Evolutionary conservation across 2,888 invertebrate genomes (phyloP).

Genomic region (Rapana venosa): DNA sequence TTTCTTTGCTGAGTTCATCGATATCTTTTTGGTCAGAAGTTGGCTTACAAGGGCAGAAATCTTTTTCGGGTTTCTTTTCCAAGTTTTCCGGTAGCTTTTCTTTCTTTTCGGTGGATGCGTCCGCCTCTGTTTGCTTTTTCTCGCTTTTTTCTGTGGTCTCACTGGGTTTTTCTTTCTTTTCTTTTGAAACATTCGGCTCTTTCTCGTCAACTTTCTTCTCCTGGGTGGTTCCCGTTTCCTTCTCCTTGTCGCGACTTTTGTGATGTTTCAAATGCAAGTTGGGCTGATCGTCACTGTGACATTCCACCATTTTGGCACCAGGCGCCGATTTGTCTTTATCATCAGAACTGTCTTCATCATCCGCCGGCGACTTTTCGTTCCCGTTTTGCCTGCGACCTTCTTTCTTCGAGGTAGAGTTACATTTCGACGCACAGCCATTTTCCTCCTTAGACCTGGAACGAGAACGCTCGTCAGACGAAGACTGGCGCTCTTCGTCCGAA

Average conservation of each 20-base stretch:
- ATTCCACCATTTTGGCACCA: neutral
- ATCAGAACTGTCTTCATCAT: neutral
- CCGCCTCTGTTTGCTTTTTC: neutral
- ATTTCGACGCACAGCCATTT: neutral
- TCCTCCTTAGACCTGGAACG: neutral
- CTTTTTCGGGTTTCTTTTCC: slow-evolving; percentile 19
- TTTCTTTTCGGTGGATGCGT: neutral
- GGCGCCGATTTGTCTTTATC: neutral
- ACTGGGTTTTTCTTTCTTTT: slow-evolving; percentile 12
- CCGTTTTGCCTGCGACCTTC: neutral
- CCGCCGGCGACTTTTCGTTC: neutral
- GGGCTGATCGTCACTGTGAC: neutral
- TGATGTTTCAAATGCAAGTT: neutral
- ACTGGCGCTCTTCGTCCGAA: neutral
- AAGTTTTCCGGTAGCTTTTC: neutral
- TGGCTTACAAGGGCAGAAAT: neutral
- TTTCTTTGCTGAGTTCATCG: slow-evolving; percentile 21
- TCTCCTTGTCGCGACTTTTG: neutral
- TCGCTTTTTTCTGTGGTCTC: neutral
- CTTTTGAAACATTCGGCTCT: neutral
- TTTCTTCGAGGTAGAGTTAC: neutral
- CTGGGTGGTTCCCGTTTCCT: neutral
- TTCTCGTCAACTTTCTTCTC: neutral
- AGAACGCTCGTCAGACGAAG: neutral
- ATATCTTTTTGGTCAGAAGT: neutral